phyloP scores from a whole-genome alignment of 1,140 invertebrate genomes.

The Wiebesia pumilae region DNA sequence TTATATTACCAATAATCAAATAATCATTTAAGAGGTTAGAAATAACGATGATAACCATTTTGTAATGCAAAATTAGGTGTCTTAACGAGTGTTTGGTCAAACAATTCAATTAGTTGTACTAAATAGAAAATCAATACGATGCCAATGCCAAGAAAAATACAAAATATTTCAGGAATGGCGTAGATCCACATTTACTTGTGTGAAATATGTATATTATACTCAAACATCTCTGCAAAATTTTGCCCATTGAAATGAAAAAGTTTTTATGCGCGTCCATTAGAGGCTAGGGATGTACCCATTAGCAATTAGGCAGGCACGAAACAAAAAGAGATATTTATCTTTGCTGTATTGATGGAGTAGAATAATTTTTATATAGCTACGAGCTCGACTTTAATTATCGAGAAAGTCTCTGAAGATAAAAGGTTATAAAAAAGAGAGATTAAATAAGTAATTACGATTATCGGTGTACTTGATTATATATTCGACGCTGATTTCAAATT shows the following conservation, averaged over 20 bases:
- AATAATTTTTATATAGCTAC: conserved; percentile 41
- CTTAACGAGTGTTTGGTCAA: background rate
- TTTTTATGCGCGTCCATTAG: conserved; percentile 62
- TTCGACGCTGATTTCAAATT: conserved; percentile 43
- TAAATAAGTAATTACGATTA: conserved; percentile 27
- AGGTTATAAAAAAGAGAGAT: conserved; percentile 33
- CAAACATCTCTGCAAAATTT: conserved; percentile 30
- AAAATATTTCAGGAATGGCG: conserved; percentile 35
- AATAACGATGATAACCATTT: background rate
- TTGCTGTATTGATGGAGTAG: conserved; percentile 46
- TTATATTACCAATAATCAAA: background rate
- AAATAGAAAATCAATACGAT: conserved; percentile 15
- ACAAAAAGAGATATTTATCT: conserved; percentile 57
- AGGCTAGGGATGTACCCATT: no score
- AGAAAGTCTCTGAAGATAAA: conserved; percentile 42
- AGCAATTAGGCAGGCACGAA: conserved; percentile 60
- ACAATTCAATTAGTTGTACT: background rate
- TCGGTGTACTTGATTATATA: conserved; percentile 34
- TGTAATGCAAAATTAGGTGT: background rate
- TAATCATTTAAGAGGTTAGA: background rate
- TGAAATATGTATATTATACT: conserved; percentile 25
- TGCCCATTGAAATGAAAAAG: conserved; percentile 14
- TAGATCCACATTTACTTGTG: conserved; percentile 31
- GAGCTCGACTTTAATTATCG: conserved; percentile 32
- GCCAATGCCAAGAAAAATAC: conserved; percentile 5